These are phyloP conservation scores for Scomber scombrus DNA, from an alignment of 2,113 vertebrate genomes.

Conservation along the genomic window DNA sequence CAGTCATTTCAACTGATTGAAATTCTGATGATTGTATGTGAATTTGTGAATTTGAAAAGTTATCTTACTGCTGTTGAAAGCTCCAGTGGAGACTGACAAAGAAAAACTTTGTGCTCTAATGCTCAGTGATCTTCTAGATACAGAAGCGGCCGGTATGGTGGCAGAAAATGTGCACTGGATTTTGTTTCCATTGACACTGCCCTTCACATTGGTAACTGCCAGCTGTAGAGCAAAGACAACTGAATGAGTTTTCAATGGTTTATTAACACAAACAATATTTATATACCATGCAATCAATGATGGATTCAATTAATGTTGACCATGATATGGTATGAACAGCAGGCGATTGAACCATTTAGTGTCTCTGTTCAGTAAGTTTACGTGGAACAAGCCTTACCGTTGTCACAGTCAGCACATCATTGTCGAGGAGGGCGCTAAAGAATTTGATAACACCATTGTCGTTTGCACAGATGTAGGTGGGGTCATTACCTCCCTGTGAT, in stretches of 20 bases:
- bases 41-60: neutral
- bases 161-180: conserved; percentile 74
- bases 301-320: too few relatives aligned
- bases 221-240: conserved; percentile 31
- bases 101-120: fast-evolving
- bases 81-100: neutral
- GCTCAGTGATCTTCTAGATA: fast-evolving
- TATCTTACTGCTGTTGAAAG: conserved; percentile 42
- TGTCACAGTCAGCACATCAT: fast-evolving
- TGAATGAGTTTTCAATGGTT: too few relatives aligned
- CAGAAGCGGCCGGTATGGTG: neutral
- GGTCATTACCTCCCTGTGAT: conserved; percentile 44
- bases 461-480: conserved; percentile 70
- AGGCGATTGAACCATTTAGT: too few relatives aligned
- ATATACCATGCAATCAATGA: too few relatives aligned
- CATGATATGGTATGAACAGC: too few relatives aligned
- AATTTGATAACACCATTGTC: neutral
- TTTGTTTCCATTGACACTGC: fast-evolving
- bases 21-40: neutral
- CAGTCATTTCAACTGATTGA: neutral
- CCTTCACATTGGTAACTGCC: conserved; percentile 37
- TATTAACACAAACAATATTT: too few relatives aligned
- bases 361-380: too few relatives aligned
- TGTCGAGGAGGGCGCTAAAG: neutral
- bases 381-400: conserved; percentile 1